These are phyloP conservation scores for Capitella teleta DNA, from an alignment of 1,140 invertebrate genomes.

Conservation along the genomic window DNA sequence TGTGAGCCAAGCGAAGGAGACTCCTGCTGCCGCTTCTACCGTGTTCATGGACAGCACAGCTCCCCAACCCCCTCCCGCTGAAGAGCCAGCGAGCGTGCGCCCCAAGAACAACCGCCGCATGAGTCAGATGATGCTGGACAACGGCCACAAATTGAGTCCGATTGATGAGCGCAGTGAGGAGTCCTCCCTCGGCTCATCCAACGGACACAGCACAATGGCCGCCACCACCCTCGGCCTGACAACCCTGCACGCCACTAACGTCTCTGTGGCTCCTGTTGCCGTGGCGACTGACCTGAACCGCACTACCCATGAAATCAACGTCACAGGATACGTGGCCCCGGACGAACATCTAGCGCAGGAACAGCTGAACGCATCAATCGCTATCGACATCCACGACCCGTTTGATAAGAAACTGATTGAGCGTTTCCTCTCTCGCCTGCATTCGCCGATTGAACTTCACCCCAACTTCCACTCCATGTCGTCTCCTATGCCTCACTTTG, in stretches of 20 bases:
- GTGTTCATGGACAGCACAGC: too few relatives aligned
- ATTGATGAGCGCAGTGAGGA: too few relatives aligned
- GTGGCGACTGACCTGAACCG: neutral
- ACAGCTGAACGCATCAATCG: slow-evolving; percentile 17
- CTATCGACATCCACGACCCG: slow-evolving; percentile 31
- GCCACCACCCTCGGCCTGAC: neutral
- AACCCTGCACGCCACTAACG: neutral
- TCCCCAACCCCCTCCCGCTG: too few relatives aligned
- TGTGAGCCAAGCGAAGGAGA: too few relatives aligned
- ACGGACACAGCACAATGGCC: too few relatives aligned
- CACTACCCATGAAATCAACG: neutral
- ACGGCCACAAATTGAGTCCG: too few relatives aligned
- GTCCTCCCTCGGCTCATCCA: too few relatives aligned
- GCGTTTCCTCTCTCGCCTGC: slow-evolving; percentile 20
- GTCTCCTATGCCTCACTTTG: slow-evolving; percentile 16
- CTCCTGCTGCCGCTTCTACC: too few relatives aligned
- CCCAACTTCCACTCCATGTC: slow-evolving; percentile 11
- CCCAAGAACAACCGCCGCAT: too few relatives aligned
- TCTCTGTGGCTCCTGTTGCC: neutral
- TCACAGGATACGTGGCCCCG: neutral
- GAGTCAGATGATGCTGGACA: too few relatives aligned
- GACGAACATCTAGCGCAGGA: slow-evolving; percentile 20
- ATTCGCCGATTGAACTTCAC: slow-evolving; percentile 17
- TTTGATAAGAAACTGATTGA: slow-evolving; percentile 29
- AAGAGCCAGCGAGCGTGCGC: too few relatives aligned